A percentile compares a stretch with the other conserved stretches of the same genome.
Conservation (phyloP, 1,140 invertebrate species). For the Drosophila kikkawai region DNA sequence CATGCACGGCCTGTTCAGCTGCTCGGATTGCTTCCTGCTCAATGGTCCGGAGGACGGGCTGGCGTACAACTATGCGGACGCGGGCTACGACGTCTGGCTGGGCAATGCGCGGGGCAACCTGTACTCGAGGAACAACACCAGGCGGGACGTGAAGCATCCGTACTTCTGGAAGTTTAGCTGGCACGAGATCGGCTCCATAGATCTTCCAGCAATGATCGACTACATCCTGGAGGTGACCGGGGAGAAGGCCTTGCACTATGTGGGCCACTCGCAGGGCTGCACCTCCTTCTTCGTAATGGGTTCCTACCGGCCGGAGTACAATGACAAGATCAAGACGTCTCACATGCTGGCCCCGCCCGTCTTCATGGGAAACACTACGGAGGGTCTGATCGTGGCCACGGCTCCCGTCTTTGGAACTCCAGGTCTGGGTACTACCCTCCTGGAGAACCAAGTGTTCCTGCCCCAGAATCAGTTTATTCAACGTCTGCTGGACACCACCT, state of each 20-base stretch:
- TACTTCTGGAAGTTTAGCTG: constrained; percentile 88
- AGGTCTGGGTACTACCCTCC: constrained; percentile 37
- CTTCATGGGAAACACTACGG: constrained; percentile 86
- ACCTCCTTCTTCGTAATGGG: constrained; percentile 87
- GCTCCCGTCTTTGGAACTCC: constrained; percentile 48
- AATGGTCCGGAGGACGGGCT: constrained; percentile 88
- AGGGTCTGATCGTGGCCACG: constrained; percentile 82
- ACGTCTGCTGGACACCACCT: constrained; percentile 59
- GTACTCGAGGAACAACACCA: constrained; percentile 88
- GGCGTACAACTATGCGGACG: constrained; percentile 88
- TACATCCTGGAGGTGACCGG: constrained; percentile 88
- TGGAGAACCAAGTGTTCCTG: constrained; percentile 70
- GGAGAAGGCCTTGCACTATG: constrained; percentile 86
- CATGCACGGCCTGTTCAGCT: constrained; percentile 92
- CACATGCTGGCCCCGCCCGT: constrained; percentile 88
- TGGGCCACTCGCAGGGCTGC: constrained; percentile 88
- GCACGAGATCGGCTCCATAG: constrained; percentile 89
- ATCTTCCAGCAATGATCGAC: constrained; percentile 89
- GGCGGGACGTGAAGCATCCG: constrained; percentile 86
- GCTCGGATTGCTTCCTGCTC: constrained; percentile 91
- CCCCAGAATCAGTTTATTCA: constrained; percentile 65
- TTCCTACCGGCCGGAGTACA: constrained; percentile 87
- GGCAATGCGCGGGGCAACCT: constrained; percentile 88
- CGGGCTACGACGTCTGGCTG: constrained; percentile 89
- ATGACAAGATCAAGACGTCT: constrained; percentile 86